Conservation (phyloP, 2,797 vertebrate species). For the Syngnathus acus region DNA sequence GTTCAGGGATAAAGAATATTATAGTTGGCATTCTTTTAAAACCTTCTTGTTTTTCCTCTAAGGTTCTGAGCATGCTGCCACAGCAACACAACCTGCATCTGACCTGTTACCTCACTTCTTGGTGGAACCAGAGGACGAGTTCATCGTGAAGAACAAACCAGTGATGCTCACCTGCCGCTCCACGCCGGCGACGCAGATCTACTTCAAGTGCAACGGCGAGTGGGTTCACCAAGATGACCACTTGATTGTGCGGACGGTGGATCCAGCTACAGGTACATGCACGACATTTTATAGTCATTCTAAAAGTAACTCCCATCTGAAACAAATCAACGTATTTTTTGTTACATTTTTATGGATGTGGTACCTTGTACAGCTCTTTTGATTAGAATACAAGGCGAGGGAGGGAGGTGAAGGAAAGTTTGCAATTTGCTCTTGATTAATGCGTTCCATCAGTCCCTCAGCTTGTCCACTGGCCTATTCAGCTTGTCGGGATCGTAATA, state of each 20-base stretch:
- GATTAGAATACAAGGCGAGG: conserved; percentile 41
- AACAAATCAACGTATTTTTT: background rate
- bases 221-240: conserved; percentile 98
- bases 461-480: conserved; percentile 54
- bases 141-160: conserved; percentile 96
- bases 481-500: conserved; percentile 56
- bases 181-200: conserved; percentile 93
- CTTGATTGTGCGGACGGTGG: conserved; percentile 79
- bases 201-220: conserved; percentile 99
- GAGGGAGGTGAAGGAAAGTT: conserved; percentile 41
- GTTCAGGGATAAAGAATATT: conserved; percentile 10
- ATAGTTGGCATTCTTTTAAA: conserved; percentile 16
- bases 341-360: background rate
- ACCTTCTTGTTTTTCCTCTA: conserved; percentile 11
- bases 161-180: conserved; percentile 92
- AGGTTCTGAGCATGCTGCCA: conserved; percentile 87
- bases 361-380: conserved; percentile 12
- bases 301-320: background rate
- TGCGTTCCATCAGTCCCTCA: conserved; percentile 48
- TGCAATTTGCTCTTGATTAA: conserved; percentile 56
- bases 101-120: conserved; percentile 94
- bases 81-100: conserved; percentile 77
- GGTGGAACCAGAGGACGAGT: conserved; percentile 91
- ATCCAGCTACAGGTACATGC: conserved; percentile 79
- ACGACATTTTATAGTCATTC: background rate